Evolutionary conservation across 2,113 vertebrate species (phyloP).

Genomic region (Spermophilus dauricus): DNA sequence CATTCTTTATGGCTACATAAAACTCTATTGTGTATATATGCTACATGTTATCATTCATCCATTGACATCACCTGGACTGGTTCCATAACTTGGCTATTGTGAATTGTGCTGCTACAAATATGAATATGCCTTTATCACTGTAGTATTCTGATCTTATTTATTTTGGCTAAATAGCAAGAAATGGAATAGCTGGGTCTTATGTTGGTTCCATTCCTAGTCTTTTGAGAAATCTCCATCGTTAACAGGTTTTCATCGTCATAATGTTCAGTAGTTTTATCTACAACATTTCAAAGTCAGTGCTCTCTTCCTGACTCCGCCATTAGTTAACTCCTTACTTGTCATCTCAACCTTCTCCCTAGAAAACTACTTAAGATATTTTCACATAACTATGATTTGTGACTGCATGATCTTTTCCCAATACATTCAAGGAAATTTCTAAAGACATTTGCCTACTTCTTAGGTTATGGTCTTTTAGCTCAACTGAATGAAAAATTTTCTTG

Average conservation of each 20-base stretch:
- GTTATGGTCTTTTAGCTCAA: background rate
- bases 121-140: too few relatives aligned
- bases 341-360: background rate
- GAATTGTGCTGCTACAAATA: too few relatives aligned
- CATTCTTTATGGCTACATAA: too few relatives aligned
- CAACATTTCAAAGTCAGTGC: background rate
- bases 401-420: background rate
- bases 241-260: slow-evolving; percentile 12
- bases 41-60: too few relatives aligned
- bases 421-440: background rate
- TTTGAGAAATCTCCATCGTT: too few relatives aligned
- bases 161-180: too few relatives aligned
- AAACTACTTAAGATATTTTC: background rate
- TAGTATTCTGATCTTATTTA: too few relatives aligned
- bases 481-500: background rate
- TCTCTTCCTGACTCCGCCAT: background rate
- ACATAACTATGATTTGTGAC: background rate
- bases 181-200: too few relatives aligned
- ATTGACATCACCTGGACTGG: too few relatives aligned
- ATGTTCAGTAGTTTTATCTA: slow-evolving; percentile 33
- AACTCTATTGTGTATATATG: too few relatives aligned
- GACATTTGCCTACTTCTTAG: background rate
- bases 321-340: background rate
- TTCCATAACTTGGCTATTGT: too few relatives aligned
- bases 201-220: too few relatives aligned